Evolutionary conservation across 2,797 vertebrate genomes (phyloP), one percentile per base, ranked within the genome.

Genomic region (Microctenopoma stevenorrisi): DNA sequence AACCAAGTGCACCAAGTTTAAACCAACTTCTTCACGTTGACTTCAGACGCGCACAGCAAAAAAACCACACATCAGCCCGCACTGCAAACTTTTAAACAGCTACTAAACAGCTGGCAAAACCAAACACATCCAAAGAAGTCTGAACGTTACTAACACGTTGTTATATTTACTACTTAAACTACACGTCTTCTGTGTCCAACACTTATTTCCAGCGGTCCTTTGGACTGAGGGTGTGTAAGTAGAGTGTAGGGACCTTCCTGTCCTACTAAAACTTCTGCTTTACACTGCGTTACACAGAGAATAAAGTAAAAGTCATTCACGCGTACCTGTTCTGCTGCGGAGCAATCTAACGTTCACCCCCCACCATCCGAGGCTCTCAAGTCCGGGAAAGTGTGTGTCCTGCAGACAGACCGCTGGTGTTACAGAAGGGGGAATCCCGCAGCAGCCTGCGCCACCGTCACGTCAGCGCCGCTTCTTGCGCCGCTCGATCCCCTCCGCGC

Each of bases 311-410:
- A 35, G 33, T 35, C 7, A 35, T 35, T 35, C 33, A 9, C 6
- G 11, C 74, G 26, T 81, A 91, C 90, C 86, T 86, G 64, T 0
- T 63, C 37, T 53, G 35, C 44, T 74, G 35, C 7, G 59, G 10
- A 22, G 22, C 22, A 2, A 22, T 76, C 63, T 71, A 82, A 74
- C 48, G 64, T 68, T 64, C 56, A 74, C 56, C 60, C 62, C 33
- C 61, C 30, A 81, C 68, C 79, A 65, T 67, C 55, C 56, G 67
- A 61, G 58, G 53, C 30, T 16, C 68, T 51, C 65, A 52, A 73
- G 70, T 65, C 72, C 74, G 33, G 33, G 68, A 71, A 79, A 61
- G 37, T 37, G 37, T 37, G 81, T 13, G 48, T 76, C 57, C 47
- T 25, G 8, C 47, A 50, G 15, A 65, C 78, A 47, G 56, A 12